phyloP scores from a whole-genome alignment of 2,888 invertebrate genomes.

The Agriopis aurantiaria region DNA sequence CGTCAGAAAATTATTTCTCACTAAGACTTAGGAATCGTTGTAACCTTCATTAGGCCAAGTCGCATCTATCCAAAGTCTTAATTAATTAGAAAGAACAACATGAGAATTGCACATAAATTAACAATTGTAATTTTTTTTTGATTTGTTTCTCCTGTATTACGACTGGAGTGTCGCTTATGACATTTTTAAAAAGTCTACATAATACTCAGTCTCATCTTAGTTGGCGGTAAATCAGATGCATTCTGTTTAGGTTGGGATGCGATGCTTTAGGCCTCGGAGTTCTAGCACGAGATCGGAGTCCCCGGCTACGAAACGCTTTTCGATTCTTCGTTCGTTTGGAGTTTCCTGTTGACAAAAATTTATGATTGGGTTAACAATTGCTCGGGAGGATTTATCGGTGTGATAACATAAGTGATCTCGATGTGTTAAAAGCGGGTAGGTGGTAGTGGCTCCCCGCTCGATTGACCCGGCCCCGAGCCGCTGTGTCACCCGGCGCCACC shows the following conservation, averaged over 20 bases:
- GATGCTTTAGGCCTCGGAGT: slow-evolving; percentile 88
- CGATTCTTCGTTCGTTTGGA: slow-evolving; percentile 77
- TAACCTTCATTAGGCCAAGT: slow-evolving; percentile 41
- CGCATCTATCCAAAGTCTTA: slow-evolving; percentile 13
- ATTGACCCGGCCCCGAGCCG: slow-evolving; percentile 79
- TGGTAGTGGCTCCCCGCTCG: slow-evolving; percentile 58
- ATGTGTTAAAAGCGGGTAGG: slow-evolving; percentile 39
- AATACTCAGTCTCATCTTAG: slow-evolving; percentile 84
- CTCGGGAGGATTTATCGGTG: slow-evolving; percentile 30
- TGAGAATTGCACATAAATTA: slow-evolving; percentile 21
- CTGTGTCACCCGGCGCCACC: slow-evolving; percentile 78
- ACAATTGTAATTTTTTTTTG: slow-evolving; percentile 49
- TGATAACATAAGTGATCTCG: slow-evolving; percentile 41
- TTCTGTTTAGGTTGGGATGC: slow-evolving; percentile 83
- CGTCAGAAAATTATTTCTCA: slow-evolving; percentile 30
- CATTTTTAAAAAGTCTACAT: slow-evolving; percentile 76
- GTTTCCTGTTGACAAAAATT: slow-evolving; percentile 68
- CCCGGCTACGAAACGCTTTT: slow-evolving; percentile 88
- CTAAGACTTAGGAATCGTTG: slow-evolving; percentile 30
- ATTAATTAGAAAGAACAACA: slow-evolving; percentile 24
- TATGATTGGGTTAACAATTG: slow-evolving; percentile 9
- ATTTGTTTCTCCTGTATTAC: slow-evolving; percentile 54
- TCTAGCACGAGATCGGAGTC: slow-evolving; percentile 88
- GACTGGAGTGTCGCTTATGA: slow-evolving; percentile 63
- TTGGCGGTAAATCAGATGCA: slow-evolving; percentile 72